Conservation (phyloP, 2,113 vertebrate genomes). For the Mus pahari region DNA sequence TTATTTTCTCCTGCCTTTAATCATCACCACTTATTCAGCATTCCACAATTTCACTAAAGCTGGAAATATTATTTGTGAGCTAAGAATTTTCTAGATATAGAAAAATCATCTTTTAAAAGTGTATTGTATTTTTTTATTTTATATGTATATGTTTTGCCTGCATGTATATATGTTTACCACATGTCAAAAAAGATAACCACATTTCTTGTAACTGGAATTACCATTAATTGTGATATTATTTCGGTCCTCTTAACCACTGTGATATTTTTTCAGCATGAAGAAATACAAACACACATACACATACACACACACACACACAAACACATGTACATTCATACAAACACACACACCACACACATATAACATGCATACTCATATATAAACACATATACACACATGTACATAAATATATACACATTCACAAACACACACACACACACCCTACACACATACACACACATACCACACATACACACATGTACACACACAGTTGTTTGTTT, state of each 20-base stretch:
- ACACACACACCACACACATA: no score
- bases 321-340: no score
- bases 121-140: not conserved
- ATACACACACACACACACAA: not conserved
- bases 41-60: not conserved
- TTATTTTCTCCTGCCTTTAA: not conserved
- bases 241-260: not conserved
- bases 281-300: not conserved
- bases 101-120: not conserved
- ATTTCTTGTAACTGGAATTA: not conserved
- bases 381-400: not conserved
- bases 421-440: not conserved
- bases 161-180: not conserved
- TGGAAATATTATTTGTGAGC: not conserved
- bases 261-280: not conserved
- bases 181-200: not conserved
- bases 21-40: rapidly evolving
- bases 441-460: no score
- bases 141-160: not conserved
- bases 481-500: not conserved
- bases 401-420: not conserved
- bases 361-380: no score
- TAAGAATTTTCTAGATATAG: conserved; percentile 54
- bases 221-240: not conserved
- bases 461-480: no score